phyloP scores from a whole-genome alignment of 2,797 vertebrate species.

The Podargus strigoides region DNA sequence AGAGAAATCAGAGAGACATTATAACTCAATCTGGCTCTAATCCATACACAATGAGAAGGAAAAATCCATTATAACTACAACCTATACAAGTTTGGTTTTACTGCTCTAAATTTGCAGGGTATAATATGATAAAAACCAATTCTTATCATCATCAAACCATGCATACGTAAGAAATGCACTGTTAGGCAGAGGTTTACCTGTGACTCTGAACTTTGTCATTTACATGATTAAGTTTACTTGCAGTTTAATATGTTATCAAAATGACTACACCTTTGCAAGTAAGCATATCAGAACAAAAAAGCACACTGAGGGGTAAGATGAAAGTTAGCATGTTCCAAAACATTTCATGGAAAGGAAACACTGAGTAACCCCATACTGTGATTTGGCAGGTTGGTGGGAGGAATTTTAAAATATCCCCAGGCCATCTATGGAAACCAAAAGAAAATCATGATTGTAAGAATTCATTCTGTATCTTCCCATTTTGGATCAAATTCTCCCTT shows the following conservation, averaged over 20 bases:
- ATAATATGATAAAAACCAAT: background rate
- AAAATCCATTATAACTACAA: constrained; percentile 37
- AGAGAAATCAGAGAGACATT: constrained; percentile 5
- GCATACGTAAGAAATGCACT: constrained; percentile 17
- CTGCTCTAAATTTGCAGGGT: background rate
- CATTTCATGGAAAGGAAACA: background rate
- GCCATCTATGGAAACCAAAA: background rate
- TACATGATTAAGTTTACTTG: constrained; percentile 30
- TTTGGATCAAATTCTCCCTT: background rate
- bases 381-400: background rate
- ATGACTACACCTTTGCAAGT: constrained; percentile 15
- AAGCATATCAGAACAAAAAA: constrained; percentile 24
- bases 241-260: constrained; percentile 6
- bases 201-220: constrained; percentile 28
- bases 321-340: constrained; percentile 48
- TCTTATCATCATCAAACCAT: constrained; percentile 51
- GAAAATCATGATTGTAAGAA: background rate
- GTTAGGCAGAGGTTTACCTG: constrained; percentile 37
- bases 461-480: background rate
- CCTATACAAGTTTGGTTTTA: background rate
- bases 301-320: background rate
- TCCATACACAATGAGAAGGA: background rate
- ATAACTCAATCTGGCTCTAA: constrained; percentile 34
- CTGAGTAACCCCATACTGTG: background rate
- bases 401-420: background rate